These are phyloP conservation scores for Bubo blakistoni DNA, from an alignment of 2,113 vertebrate genomes.

Conservation along the genomic window DNA sequence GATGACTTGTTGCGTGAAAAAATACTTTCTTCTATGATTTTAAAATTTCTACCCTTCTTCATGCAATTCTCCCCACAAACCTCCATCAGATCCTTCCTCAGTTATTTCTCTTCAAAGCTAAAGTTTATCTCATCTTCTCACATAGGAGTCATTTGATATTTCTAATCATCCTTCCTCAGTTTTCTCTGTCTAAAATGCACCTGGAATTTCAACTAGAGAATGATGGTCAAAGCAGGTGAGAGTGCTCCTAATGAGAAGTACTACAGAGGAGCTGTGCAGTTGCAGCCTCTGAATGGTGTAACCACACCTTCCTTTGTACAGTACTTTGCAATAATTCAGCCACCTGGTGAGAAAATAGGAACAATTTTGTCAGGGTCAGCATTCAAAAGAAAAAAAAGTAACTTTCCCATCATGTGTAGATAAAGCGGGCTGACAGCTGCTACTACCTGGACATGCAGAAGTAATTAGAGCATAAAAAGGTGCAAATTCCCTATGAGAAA, in stretches of 20 bases:
- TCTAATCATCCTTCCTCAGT: neutral
- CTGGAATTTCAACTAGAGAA: neutral
- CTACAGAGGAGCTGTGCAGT: neutral
- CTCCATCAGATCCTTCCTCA: neutral
- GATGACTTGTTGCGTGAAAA: neutral
- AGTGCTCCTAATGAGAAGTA: neutral
- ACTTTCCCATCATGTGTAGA: neutral
- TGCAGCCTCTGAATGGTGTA: neutral
- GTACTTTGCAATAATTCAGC: neutral
- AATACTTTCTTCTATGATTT: neutral
- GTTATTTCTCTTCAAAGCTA: neutral
- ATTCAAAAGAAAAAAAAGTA: neutral
- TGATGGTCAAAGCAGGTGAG: neutral
- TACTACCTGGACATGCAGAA: neutral
- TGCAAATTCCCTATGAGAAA: neutral
- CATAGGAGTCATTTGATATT: neutral
- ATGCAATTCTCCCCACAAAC: neutral
- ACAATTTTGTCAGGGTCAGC: neutral
- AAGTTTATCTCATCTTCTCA: neutral
- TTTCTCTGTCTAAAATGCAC: neutral
- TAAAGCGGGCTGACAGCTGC: constrained; percentile 30
- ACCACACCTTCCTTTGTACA: neutral
- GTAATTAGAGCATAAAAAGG: constrained; percentile 21
- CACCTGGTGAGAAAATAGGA: neutral
- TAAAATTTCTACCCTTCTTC: neutral